Base-by-base conservation (phyloP, 2,888 invertebrate genomes). In the Brachypalpus laphriformis region DNA sequence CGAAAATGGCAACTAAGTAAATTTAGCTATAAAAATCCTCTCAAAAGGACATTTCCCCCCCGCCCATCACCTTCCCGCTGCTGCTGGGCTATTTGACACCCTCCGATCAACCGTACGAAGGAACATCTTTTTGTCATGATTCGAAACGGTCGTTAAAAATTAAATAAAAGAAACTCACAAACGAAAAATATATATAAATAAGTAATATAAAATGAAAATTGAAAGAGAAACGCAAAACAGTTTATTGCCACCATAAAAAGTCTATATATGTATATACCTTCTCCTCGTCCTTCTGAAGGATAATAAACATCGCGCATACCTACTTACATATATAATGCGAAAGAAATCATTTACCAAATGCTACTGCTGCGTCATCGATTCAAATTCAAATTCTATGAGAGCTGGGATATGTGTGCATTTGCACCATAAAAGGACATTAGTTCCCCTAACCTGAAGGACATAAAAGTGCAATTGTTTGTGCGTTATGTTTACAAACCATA, bases 201-300 rank as follows among this genome's bases (percentile, higher is more conserved):
- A 59, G 63, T 65, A 57, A 72, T 68, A 63, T 70, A 85, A 80
- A 85, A 71, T 49, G 81, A 70, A 78, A 78, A 71, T 65, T 78
- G 78, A 71, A 81, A 71, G 54, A 28, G 40, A 81, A 81, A 83
- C 54, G 47, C 82, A 78, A 83, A 83, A 76, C 71, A 85, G 59
- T 85, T 85, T 85, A 85, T 85, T 81, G 81, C 85, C 45, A 22
- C 28, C 71, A 81, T 85, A 85, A 85, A 85, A 81, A 22, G 8
- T 14, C 37, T 40, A n/a, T n/a, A n/a, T n/a, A n/a, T n/a, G n/a
- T n/a, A n/a, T n/a, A n/a, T n/a, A n/a, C 47, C 22, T 34, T 40
- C 57, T 77, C 42, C 66, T 51, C 42, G 59, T 51, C n/a, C 61
- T 34, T 65, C 25, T 8, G 16, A 57, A 63, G 78, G 75, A 85